phyloP scores from a whole-genome alignment of 2,113 vertebrate genomes.

The Entomyzon cyanotis region DNA sequence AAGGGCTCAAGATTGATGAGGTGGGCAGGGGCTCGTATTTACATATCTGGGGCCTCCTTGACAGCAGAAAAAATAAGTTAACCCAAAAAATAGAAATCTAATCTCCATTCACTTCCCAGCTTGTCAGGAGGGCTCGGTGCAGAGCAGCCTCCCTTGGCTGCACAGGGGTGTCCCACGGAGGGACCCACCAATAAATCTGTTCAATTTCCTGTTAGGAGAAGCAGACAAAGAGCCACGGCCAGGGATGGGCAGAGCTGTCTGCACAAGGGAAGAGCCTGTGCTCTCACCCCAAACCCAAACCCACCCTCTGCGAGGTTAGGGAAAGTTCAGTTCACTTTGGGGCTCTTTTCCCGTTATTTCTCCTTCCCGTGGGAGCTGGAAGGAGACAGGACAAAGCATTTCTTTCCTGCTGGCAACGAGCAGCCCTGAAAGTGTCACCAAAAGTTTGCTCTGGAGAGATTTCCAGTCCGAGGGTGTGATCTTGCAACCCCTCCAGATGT shows the following conservation, averaged over 20 bases:
- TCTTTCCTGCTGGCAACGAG: constrained; percentile 42
- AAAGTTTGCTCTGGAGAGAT: not conserved
- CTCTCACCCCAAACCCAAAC: constrained; percentile 36
- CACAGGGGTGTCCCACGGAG: constrained; percentile 24
- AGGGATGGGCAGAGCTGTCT: constrained; percentile 59
- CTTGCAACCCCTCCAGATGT: not conserved
- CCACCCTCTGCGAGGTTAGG: constrained; percentile 18
- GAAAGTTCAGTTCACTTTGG: constrained; percentile 55
- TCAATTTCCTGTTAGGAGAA: constrained; percentile 67
- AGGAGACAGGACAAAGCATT: constrained; percentile 19
- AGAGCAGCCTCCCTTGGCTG: constrained; percentile 38
- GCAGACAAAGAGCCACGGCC: constrained; percentile 20
- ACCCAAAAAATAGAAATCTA: constrained; percentile 31
- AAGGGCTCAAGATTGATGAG: constrained; percentile 52
- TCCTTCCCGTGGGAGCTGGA: constrained; percentile 50
- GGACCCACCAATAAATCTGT: constrained; percentile 58
- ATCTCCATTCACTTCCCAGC: constrained; percentile 56
- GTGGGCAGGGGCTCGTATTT: constrained; percentile 59
- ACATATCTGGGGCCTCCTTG: constrained; percentile 42
- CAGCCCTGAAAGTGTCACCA: constrained; percentile 18
- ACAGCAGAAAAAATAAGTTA: constrained; percentile 53
- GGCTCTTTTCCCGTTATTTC: not conserved
- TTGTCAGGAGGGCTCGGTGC: constrained; percentile 18
- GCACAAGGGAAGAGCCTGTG: constrained; percentile 45
- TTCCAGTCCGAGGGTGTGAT: constrained; percentile 34